Base-by-base conservation (phyloP, 2,888 invertebrate species). In the Hyalella azteca region DNA sequence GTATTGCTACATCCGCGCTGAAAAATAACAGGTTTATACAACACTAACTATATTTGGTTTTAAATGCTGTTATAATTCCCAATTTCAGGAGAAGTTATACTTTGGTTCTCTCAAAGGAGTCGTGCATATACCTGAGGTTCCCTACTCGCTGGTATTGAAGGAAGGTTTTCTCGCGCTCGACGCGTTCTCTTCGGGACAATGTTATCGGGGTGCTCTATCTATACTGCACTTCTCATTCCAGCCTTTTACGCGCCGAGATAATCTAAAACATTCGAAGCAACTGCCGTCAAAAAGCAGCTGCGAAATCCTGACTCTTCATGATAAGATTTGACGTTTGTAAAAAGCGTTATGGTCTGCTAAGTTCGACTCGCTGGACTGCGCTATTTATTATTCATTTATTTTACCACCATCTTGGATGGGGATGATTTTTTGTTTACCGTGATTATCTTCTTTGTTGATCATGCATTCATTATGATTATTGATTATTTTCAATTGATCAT, bases 141-240 rank as follows among this genome's bases (percentile, higher is more conserved):
- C 29, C 22, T 9, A 54, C 26, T 22, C 54, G 54, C 54, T 54
- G 54, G n/a, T 29, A 54, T 54, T 22, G 54, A 54, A 54, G 29
- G 54, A 29, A 54, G 54, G 22, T 54, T 29, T 54, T 29, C 9
- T 22, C 13, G 26, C 22, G 54, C 7, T 29, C 26, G 54, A 19
- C 26, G 54, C 29, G 66, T 36, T 66, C 45, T 45, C 45, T 66
- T 36, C 66, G 36, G 66, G 66, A 66, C 66, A 66, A 66, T 66
- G 66, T 5, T 66, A 66, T 66, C 66, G 19, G 66, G 66, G 36
- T 36, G 66, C 66, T 66, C 36, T 66, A 66, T 66, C 66, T 66
- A 11, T 15, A 1, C 66, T 36, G 39, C 66, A 32, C 66, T 66
- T 66, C 66, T 66, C 32, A 39, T 66, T 66, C 66, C 36, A 29